Percentiles rank a stretch among this genome's conserved stretches.
These are phyloP conservation scores for Pegoplata infirma DNA, from an alignment of 2,888 invertebrate genomes.

Conservation along the genomic window DNA sequence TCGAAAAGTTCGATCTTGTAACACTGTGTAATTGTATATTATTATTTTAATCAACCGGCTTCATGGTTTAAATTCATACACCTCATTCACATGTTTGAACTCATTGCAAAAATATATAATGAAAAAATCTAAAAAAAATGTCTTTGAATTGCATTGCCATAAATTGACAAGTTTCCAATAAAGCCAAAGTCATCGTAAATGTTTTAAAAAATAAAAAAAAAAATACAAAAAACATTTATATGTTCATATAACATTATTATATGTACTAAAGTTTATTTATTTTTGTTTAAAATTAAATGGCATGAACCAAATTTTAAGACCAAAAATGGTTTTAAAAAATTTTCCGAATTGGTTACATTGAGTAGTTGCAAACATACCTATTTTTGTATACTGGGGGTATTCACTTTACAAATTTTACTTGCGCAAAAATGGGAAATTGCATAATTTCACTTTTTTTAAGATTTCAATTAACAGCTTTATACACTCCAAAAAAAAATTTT, in stretches of 20 bases:
- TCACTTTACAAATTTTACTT: too few species aligned
- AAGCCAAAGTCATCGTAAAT: slow-evolving; percentile 58
- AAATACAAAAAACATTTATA: not conserved
- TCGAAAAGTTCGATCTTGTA: too few species aligned
- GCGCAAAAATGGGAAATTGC: too few species aligned
- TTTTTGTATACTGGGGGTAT: too few species aligned
- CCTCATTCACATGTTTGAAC: not conserved
- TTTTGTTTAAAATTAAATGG: slow-evolving; percentile 1
- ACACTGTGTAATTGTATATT: too few species aligned
- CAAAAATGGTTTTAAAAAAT: slow-evolving; percentile 52
- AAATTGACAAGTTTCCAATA: slow-evolving; percentile 59
- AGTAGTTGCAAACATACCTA: too few species aligned
- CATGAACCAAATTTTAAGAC: slow-evolving; percentile 50
- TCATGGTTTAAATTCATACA: not conserved
- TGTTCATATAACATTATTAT: slow-evolving; percentile 16
- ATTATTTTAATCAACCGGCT: not conserved
- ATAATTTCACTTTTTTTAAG: too few species aligned
- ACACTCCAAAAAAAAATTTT: too few species aligned
- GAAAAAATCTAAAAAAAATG: slow-evolving; percentile 1
- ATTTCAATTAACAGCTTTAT: too few species aligned
- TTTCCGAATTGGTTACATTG: slow-evolving; percentile 28
- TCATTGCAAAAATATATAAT: slow-evolving; percentile 29
- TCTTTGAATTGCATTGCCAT: slow-evolving; percentile 45
- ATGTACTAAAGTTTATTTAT: slow-evolving; percentile 10
- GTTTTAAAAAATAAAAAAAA: too few species aligned